Conservation (phyloP, 2,113 vertebrate genomes). For the Microcebus lehilahytsara region DNA sequence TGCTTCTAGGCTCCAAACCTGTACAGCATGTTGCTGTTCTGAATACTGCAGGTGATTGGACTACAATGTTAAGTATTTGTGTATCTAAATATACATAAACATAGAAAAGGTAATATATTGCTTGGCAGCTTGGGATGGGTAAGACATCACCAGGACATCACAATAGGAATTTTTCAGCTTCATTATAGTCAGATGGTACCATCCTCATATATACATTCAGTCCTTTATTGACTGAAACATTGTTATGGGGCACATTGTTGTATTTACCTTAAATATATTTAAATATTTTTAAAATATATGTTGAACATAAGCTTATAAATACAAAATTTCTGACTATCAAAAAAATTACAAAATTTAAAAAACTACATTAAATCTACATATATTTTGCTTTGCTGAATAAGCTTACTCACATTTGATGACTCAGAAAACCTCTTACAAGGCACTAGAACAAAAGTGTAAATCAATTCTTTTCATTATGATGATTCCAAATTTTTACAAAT, state of each 20-base stretch:
- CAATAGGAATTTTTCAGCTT: neutral
- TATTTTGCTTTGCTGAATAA: neutral
- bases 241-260: neutral
- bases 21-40: neutral
- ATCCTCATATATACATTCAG: neutral
- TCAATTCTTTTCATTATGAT: neutral
- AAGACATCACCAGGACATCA: neutral
- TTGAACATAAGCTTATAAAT: neutral
- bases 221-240: neutral
- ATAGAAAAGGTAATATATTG: neutral
- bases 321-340: neutral
- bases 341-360: neutral
- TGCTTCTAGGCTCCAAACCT: neutral
- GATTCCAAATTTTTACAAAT: neutral
- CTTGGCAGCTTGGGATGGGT: neutral
- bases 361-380: neutral
- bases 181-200: neutral
- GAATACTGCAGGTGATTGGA: neutral
- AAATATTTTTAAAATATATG: neutral
- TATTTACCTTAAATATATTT: neutral
- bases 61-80: neutral
- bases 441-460: neutral
- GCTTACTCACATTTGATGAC: neutral
- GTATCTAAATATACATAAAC: neutral
- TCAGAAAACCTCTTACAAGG: neutral